Evolutionary conservation across 2,113 vertebrate genomes (phyloP).

Genomic region (Condylura cristata): DNA sequence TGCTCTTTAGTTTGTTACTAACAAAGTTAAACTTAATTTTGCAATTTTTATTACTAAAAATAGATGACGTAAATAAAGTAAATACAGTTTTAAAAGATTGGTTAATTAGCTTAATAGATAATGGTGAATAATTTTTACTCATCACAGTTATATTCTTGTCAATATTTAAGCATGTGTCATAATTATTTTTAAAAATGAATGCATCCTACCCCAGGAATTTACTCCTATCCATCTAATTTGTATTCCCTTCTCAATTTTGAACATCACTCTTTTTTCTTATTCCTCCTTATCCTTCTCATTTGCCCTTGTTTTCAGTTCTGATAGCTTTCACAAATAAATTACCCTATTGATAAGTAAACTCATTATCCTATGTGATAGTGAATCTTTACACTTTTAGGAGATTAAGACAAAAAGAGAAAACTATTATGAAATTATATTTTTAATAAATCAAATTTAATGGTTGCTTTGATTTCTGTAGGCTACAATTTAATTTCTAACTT

Average conservation of each 20-base stretch:
- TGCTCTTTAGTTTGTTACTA: slow-evolving; percentile 33
- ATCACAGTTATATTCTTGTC: neutral
- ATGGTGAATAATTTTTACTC: neutral
- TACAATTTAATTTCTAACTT: neutral
- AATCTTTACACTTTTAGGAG: neutral
- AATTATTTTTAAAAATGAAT: slow-evolving; percentile 24
- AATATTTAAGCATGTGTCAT: neutral
- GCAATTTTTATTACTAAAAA: slow-evolving; percentile 40
- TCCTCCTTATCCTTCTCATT: neutral
- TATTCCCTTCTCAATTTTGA: neutral
- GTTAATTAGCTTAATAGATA: neutral
- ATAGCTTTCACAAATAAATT: neutral
- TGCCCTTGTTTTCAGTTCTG: neutral
- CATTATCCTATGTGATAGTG: neutral
- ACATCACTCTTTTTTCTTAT: neutral
- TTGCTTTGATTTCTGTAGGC: neutral
- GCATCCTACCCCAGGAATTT: neutral
- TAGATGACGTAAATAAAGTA: slow-evolving; percentile 47
- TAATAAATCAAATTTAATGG: neutral
- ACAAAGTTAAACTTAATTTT: slow-evolving; percentile 46
- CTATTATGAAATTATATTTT: neutral
- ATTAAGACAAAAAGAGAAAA: neutral
- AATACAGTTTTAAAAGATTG: slow-evolving; percentile 40
- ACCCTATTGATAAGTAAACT: neutral
- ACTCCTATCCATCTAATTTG: neutral